A percentile compares a stretch with the other conserved stretches of the same genome.
phyloP scores from a whole-genome alignment of 1,140 invertebrate species.

The Brachionus rotundiformis region DNA sequence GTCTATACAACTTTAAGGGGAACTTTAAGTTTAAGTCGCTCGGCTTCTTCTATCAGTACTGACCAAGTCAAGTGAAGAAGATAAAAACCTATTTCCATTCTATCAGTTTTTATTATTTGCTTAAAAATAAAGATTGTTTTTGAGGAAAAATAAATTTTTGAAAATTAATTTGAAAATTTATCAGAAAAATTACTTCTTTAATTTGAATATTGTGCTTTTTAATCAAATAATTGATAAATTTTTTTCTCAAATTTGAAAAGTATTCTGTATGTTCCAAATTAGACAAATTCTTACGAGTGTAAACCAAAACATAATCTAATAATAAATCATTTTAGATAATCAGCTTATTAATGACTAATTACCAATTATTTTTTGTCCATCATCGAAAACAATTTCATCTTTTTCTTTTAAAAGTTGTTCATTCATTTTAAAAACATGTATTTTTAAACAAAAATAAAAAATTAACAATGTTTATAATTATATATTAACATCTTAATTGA shows the following conservation, averaged over 20 bases:
- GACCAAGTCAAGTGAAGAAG: constrained; percentile 29
- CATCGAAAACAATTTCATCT: constrained; percentile 12
- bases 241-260: not conserved
- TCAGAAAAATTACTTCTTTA: constrained; percentile 8
- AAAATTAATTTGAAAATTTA: too few relatives aligned
- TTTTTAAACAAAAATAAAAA: too few relatives aligned
- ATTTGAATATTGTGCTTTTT: constrained; percentile 47
- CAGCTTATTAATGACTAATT: not conserved
- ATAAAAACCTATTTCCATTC: constrained; percentile 47
- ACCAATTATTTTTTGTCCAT: constrained; percentile 23
- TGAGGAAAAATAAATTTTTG: not conserved
- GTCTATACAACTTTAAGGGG: not conserved
- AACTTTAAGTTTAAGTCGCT: not conserved
- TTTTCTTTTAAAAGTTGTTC: not conserved
- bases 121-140: not conserved
- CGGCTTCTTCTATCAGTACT: constrained; percentile 31
- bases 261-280: not conserved
- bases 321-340: too few relatives aligned
- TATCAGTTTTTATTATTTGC: constrained; percentile 42
- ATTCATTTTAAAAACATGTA: not conserved
- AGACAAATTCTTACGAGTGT: not conserved
- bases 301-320: constrained; percentile 48
- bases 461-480: too few relatives aligned
- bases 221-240: constrained; percentile 36
- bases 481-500: not conserved